Conservation (phyloP, 2,888 invertebrate species). For the Stegana nigrithorax region DNA sequence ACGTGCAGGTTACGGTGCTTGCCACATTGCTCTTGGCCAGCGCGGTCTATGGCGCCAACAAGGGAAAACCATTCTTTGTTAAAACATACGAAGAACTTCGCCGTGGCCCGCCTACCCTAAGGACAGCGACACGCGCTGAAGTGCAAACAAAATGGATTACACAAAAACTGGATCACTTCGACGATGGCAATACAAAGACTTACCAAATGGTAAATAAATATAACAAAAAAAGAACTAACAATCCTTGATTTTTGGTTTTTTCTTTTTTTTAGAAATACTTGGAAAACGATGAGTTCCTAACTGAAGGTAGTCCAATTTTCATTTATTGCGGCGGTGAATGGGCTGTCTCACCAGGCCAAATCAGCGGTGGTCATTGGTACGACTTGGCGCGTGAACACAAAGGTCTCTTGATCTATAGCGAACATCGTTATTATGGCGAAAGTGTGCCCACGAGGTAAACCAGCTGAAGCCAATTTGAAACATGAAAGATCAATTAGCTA, state of each 20-base stretch:
- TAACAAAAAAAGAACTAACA: not conserved
- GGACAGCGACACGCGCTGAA: conserved; percentile 18
- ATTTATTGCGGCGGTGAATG: conserved; percentile 80
- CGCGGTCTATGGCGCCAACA: conserved; percentile 21
- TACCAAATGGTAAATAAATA: conserved; percentile 69
- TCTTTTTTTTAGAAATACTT: conserved; percentile 67
- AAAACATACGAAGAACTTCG: conserved; percentile 49
- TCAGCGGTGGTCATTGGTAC: conserved; percentile 73
- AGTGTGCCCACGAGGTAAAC: conserved; percentile 78
- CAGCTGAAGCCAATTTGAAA: too few species aligned
- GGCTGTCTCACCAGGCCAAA: conserved; percentile 72
- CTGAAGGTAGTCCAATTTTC: conserved; percentile 72
- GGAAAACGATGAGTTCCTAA: conserved; percentile 68
- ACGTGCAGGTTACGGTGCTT: conserved; percentile 35
- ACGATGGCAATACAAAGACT: conserved; percentile 70
- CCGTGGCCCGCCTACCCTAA: conserved; percentile 65
- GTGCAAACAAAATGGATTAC: conserved; percentile 68
- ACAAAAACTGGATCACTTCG: conserved; percentile 74
- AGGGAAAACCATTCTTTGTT: conserved; percentile 43
- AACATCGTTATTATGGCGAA: conserved; percentile 85
- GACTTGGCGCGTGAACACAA: conserved; percentile 72
- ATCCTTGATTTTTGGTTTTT: not conserved
- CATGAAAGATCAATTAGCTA: too few species aligned
- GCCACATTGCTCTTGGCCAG: conserved; percentile 30
- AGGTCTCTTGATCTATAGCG: conserved; percentile 79